phyloP scores from a whole-genome alignment of 2,113 vertebrate species.

The Nannospalax galili region DNA sequence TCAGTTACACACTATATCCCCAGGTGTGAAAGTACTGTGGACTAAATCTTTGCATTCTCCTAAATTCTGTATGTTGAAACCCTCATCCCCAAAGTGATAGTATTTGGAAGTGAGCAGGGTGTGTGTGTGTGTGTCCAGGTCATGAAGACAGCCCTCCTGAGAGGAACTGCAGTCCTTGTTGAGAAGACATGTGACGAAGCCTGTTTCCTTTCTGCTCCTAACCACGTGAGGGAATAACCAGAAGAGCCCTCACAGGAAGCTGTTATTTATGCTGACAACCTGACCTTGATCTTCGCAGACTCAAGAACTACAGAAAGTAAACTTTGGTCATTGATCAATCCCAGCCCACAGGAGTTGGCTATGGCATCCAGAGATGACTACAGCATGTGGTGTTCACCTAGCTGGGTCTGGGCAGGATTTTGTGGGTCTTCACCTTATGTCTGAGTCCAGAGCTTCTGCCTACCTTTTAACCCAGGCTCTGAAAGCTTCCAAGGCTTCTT shows the following conservation, averaged over 20 bases:
- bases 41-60: background rate
- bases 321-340: background rate
- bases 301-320: background rate
- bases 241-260: background rate
- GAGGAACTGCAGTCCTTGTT: background rate
- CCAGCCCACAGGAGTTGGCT: background rate
- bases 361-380: background rate
- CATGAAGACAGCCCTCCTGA: background rate
- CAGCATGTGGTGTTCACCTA: background rate
- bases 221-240: rapidly evolving
- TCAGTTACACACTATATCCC: background rate
- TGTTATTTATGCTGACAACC: background rate
- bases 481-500: background rate
- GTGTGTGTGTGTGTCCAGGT: background rate
- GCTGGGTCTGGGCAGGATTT: background rate
- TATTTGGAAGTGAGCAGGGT: background rate
- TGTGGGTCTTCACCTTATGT: background rate
- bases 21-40: background rate
- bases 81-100: rapidly evolving
- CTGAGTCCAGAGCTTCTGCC: background rate
- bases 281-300: background rate
- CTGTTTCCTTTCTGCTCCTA: background rate
- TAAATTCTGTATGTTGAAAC: background rate
- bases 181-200: background rate
- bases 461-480: background rate